Evolutionary conservation across 2,888 invertebrate species (phyloP).

Genomic region (Leucoptera coffeella): DNA sequence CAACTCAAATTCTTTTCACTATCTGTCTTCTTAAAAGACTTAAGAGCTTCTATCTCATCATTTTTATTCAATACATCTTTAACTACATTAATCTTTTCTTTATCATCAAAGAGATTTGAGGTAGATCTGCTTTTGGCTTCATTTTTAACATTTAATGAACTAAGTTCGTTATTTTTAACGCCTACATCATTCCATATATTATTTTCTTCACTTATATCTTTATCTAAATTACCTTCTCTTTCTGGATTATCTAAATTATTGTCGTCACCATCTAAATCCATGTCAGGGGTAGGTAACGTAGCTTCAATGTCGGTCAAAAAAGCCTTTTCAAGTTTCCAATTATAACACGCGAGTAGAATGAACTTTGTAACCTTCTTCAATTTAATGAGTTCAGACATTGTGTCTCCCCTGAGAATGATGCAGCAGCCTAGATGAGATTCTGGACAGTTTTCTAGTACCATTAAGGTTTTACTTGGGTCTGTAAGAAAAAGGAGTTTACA

Average conservation of each 20-base stretch:
- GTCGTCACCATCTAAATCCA: constrained; percentile 25
- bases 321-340: constrained; percentile 87
- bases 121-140: neutral
- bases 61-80: constrained; percentile 5
- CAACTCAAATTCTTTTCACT: constrained; percentile 34
- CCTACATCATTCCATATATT: no score
- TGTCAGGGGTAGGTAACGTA: constrained; percentile 31
- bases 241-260: constrained; percentile 7
- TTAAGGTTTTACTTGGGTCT: constrained; percentile 75
- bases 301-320: constrained; percentile 82
- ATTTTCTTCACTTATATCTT: constrained; percentile 3
- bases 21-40: constrained; percentile 16
- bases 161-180: neutral
- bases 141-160: neutral
- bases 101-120: neutral
- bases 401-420: constrained; percentile 75
- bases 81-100: constrained; percentile 1
- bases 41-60: constrained; percentile 2
- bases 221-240: constrained; percentile 7
- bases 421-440: constrained; percentile 80
- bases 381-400: constrained; percentile 64
- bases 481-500: no score
- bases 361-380: constrained; percentile 80
- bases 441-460: constrained; percentile 90
- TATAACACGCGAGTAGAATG: constrained; percentile 80